Evolutionary conservation across 2,113 vertebrate genomes (phyloP), one percentile per base, ranked within the genome.

Genomic region (Trogon surrucura): DNA sequence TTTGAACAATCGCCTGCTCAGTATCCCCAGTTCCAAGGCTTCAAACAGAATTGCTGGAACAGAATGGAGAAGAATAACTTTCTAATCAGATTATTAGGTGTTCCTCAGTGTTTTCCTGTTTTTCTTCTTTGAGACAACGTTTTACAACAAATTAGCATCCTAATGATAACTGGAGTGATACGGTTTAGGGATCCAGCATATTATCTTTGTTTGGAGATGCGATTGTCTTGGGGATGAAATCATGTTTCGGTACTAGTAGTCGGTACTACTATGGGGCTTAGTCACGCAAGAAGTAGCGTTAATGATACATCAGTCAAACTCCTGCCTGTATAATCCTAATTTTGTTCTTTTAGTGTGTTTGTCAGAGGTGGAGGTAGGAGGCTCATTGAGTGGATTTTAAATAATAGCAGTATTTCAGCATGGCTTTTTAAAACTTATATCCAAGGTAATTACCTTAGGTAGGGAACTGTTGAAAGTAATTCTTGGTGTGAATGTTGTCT

Each of bases 311-410:
- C 85, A 85, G 22, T 95, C 91, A 95, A 92, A 62, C 69, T 57
- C 80, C 60, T 57, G 58, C 50, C 88, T 77, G 23, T 74, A 67
- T 67, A 83, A 94, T 93, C 65, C 82, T 38, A 23, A 4, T 90
- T 89, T 65, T 91, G 69, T 71, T 96, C 95, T 79, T 84, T 64
- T 54, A 36, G 53, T 0, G 0, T 80, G 69, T 91, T 93, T 92
- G 91, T 81, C 93, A 84, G 17, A 94, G 88, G 64, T 91, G 80
- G 65, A 92, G 75, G 92, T 91, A 75, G 93, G 95, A 95, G 83
- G 80, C 90, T 96, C 85, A 91, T 84, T 96, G 91, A 94, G 80
- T 69, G 82, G 80, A 61, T 90, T 89, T 94, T 27, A 32, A 80
- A 84, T 45, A 86, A 74, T 36, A 61, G 69, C 26, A 16, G 44